phyloP scores from a whole-genome alignment of 1,140 invertebrate species.

The Macrobrachium nipponense region DNA sequence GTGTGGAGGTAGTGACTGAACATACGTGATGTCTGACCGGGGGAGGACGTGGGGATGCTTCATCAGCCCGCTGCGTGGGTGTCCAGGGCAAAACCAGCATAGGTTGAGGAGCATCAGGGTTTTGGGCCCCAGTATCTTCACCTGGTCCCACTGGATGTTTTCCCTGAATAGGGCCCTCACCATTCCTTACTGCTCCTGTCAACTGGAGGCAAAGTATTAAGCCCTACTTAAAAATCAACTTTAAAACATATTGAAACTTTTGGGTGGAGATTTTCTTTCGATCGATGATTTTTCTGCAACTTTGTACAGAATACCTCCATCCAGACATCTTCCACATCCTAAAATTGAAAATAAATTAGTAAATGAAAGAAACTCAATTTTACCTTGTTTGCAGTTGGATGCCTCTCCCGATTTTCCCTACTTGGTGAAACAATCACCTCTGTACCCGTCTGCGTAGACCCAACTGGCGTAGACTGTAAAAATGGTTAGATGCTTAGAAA shows the following conservation, averaged over 20 bases:
- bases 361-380: not conserved
- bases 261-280: too few species aligned
- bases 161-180: constrained; percentile 66
- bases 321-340: not conserved
- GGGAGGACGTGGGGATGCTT: constrained; percentile 50
- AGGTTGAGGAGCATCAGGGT: constrained; percentile 28
- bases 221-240: constrained; percentile 22
- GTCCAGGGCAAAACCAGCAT: constrained; percentile 59
- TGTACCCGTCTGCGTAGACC: constrained; percentile 86
- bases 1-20: constrained; percentile 60
- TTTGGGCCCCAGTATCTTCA: constrained; percentile 7
- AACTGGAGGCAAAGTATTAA: constrained; percentile 66
- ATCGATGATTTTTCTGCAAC: not conserved
- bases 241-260: too few species aligned
- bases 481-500: constrained; percentile 36
- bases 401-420: constrained; percentile 64
- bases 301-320: not conserved
- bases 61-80: constrained; percentile 56
- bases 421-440: constrained; percentile 89
- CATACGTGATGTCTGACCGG: constrained; percentile 63
- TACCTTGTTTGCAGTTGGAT: constrained; percentile 62
- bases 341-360: not conserved
- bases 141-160: constrained; percentile 11
- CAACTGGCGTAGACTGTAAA: constrained; percentile 88
- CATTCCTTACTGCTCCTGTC: constrained; percentile 72